Evolutionary conservation across 2,113 vertebrate genomes (phyloP).

Genomic region (Alosa alosa): DNA sequence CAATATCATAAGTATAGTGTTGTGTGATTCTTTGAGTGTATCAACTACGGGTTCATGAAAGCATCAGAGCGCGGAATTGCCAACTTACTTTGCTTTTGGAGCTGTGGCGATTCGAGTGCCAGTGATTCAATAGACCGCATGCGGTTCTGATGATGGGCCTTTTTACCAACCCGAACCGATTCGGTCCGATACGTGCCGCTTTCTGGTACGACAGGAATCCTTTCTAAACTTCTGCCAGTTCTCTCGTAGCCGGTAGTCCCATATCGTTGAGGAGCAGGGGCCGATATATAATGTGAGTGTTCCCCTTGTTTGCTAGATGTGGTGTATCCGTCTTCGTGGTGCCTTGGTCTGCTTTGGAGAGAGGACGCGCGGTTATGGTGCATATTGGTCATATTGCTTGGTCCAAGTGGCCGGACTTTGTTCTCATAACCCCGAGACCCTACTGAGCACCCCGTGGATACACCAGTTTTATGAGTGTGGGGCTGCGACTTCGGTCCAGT

Average conservation of each 20-base stretch:
- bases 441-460: slow-evolving; percentile 46
- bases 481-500: slow-evolving; percentile 57
- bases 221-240: slow-evolving; percentile 63
- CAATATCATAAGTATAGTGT: not conserved
- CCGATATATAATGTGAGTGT: not conserved
- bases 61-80: not conserved
- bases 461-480: slow-evolving; percentile 46
- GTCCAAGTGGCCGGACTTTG: slow-evolving; percentile 73
- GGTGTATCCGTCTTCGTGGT: slow-evolving; percentile 51
- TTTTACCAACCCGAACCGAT: slow-evolving; percentile 45
- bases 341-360: slow-evolving; percentile 52
- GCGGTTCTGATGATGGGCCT: slow-evolving; percentile 53
- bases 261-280: slow-evolving; percentile 50
- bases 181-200: slow-evolving; percentile 56
- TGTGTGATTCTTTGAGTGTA: not conserved
- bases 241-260: slow-evolving; percentile 55
- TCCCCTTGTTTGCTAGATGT: slow-evolving; percentile 1
- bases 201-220: slow-evolving; percentile 50
- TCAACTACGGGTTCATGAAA: not conserved
- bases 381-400: slow-evolving; percentile 68
- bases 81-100: slow-evolving; percentile 60
- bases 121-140: slow-evolving; percentile 68
- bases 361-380: slow-evolving; percentile 57
- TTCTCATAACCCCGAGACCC: slow-evolving; percentile 52
- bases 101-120: slow-evolving; percentile 63